A percentile compares a stretch with the other conserved stretches of the same genome.
phyloP scores from a whole-genome alignment of 37 sponge, comb jelly and placozoan species.

The Tethya wilhelma region DNA sequence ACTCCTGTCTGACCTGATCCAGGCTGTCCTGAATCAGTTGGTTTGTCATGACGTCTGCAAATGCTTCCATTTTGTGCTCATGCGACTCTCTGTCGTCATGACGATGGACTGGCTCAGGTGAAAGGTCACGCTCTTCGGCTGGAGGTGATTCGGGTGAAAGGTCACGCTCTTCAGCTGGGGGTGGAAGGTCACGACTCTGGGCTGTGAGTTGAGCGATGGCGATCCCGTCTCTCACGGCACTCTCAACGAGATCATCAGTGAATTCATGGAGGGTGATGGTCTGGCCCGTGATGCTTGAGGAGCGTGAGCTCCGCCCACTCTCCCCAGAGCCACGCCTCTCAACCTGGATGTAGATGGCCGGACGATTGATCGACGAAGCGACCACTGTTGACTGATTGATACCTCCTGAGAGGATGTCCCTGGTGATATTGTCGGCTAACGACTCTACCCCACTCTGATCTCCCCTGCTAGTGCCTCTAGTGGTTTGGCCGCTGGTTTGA shows the following conservation, averaged over 20 bases:
- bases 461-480: background rate
- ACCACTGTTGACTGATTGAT: background rate
- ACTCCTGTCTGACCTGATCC: background rate
- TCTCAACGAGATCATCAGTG: slow-evolving; percentile 46
- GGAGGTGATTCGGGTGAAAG: background rate
- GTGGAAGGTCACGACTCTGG: background rate
- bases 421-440: slow-evolving; percentile 13
- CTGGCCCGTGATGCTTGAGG: slow-evolving; percentile 65
- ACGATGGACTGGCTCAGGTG: background rate
- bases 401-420: slow-evolving; percentile 20
- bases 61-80: background rate
- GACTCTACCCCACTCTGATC: background rate
- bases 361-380: background rate
- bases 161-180: background rate
- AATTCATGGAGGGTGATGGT: slow-evolving; percentile 27
- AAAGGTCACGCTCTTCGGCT: background rate
- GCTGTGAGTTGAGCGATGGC: background rate
- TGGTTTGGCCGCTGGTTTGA: background rate
- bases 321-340: slow-evolving; percentile 8
- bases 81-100: background rate
- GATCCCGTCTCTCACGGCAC: slow-evolving; percentile 17
- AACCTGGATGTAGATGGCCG: slow-evolving; percentile 8
- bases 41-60: background rate
- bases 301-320: slow-evolving; percentile 29
- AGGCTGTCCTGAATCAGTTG: background rate